Conservation (phyloP, 1,140 invertebrate genomes). For the Drosophila tani region DNA sequence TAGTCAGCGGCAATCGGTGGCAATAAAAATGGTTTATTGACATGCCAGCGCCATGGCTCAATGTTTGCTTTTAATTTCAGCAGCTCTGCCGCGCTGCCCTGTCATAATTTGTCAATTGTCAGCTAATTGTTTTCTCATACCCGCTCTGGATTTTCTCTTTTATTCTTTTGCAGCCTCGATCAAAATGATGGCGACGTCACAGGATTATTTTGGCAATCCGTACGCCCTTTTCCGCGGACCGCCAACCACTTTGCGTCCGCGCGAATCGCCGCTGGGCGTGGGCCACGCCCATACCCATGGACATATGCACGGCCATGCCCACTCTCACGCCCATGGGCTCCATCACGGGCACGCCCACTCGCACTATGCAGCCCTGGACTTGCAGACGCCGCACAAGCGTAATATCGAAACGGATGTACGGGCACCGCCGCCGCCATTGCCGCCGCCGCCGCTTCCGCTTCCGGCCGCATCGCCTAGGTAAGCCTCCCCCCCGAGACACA, state of each 20-base stretch:
- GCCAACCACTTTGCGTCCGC: constrained; percentile 74
- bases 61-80: constrained; percentile 64
- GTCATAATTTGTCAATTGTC: constrained; percentile 57
- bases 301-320: constrained; percentile 39
- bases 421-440: constrained; percentile 71
- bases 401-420: constrained; percentile 72
- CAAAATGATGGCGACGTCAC: constrained; percentile 83
- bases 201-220: constrained; percentile 83
- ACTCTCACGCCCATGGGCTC: constrained; percentile 44
- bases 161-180: constrained; percentile 34
- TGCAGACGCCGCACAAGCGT: constrained; percentile 80
- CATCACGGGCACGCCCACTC: constrained; percentile 49
- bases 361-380: constrained; percentile 70
- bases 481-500: constrained; percentile 41
- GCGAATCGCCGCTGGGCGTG: constrained; percentile 71
- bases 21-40: constrained; percentile 64
- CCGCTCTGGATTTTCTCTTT: not conserved
- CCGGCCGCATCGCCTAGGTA: constrained; percentile 80
- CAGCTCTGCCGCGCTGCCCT: constrained; percentile 19
- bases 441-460: constrained; percentile 77
- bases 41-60: constrained; percentile 57
- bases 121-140: constrained; percentile 51
- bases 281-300: constrained; percentile 52
- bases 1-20: constrained; percentile 58
- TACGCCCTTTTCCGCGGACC: constrained; percentile 82